Base-by-base conservation (phyloP, 2,113 vertebrate species). In the Rana temporaria region DNA sequence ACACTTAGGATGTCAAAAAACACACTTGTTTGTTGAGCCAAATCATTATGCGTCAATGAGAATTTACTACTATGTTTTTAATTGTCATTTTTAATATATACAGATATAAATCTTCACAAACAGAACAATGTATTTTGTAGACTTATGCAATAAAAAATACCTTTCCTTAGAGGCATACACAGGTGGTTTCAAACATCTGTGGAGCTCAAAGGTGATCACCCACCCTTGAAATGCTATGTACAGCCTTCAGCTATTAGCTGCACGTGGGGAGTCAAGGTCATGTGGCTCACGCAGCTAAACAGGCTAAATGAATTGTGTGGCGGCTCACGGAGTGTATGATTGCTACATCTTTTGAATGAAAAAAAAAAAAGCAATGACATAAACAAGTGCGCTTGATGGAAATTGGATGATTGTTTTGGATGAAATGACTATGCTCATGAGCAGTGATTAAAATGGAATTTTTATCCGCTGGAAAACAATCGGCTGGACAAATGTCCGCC, bases 241-340 rank as follows among this genome's bases (percentile, higher is more conserved):
- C 52, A 71, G 69, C 69, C 69, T 55, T 55, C 69, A 71, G 69
- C 69, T 71, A 55, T 52, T 26, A 1, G 48, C 69, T 30, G 22
- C 69, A 71, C 48, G 22, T 71, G 69, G 11, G 17, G 66, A n/a
- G 19, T 16, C 32, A 38, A 52, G 12, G 38, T 22, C 67, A 38
- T 70, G 67, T 53, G 69, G 55, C 69, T 22, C 52, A 53, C 53
- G 22, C 38, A 69, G 20, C 20, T 70, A 70, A 70, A 48, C 20
- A 24, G n/a, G n/a, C 34, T 22, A 17, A 70, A 7, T 48, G 8
- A 22, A 22, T 26, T 55, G 69, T 71, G 22, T 71, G 48, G 20
- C 22, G 42, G 24, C 48, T 22, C 48, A 24, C 20, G 4, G 11
- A 60, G 5, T 60, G 42, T 14, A 60, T 22, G 59, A n/a, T 60